Base-by-base conservation (phyloP, 1,140 invertebrate genomes). In the Drosophila nebulosa region DNA sequence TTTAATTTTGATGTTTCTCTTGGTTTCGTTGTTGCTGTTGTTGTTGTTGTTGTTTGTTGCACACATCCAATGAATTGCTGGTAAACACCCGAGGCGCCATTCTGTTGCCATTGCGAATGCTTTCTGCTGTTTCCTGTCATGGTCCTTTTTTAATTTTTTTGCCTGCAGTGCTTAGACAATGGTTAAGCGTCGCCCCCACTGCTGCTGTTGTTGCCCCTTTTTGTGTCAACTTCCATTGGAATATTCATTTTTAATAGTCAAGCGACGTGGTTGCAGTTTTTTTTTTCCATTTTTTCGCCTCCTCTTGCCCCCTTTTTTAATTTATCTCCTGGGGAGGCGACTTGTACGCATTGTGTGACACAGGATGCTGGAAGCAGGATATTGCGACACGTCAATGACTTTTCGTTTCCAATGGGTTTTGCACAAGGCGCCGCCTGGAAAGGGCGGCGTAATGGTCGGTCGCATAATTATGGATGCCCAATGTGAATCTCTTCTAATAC, bases 371-470 rank as follows among this genome's bases (percentile, higher is more conserved):
- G 24, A 59, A 39, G 70, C 65, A 67, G 69, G 73, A 77, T 77
- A 80, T 77, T 84, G 80, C 79, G 72, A 84, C 79, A 78, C 66
- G 79, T 81, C 79, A 84, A 74, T 74, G 79, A 79, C 79, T 74
- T 69, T 58, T 55, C 36, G 52, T 68, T 64, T 50, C 35, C 64
- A 46, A 46, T 46, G 39, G 39, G 18, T 18, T 46, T 10, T 21
- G 16, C 18, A 21, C 10, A 18, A 9, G 16, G 1, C 1, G 12
- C 16, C 0, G 16, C 0, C 3, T 0, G n/a, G 14, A 5, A 35
- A 32, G 35, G 2, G 0, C 3, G n/a, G 2, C 4, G 1, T 21
- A 46, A 46, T 46, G 16, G 39, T 21, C 39, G 7, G 6, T 21
- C 16, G 7, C 7, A 69, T 74, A 79, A 79, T 84, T 85, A 84